A percentile compares a stretch with the other conserved stretches of the same genome.
phyloP scores from a whole-genome alignment of 1,140 invertebrate species.

The Hyphantria cunea region DNA sequence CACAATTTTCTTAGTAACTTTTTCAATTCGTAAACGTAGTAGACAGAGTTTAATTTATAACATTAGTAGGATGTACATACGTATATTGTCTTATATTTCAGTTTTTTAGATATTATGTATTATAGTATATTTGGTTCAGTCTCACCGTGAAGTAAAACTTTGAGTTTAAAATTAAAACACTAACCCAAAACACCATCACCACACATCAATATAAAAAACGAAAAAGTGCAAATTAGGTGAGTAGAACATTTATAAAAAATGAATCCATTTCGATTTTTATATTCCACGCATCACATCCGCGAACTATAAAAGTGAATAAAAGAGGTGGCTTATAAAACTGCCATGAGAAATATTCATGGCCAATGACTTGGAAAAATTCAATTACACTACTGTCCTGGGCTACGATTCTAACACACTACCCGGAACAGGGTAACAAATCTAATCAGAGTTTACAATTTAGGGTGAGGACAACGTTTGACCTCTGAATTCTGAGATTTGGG shows the following conservation, averaged over 20 bases:
- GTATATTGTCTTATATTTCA: no score
- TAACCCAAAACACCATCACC: conserved; percentile 2
- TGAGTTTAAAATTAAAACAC: conserved; percentile 11
- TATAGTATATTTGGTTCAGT: no score
- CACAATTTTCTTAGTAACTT: no score
- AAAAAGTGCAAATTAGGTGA: conserved; percentile 19
- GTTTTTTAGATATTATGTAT: no score
- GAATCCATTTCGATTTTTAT: conserved; percentile 31
- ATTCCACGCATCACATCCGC: conserved; percentile 30
- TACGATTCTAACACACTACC: conserved; percentile 44
- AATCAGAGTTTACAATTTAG: conserved; percentile 46
- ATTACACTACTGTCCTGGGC: conserved; percentile 40
- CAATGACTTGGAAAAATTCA: conserved; percentile 52
- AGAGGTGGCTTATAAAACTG: conserved; percentile 23
- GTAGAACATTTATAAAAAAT: conserved; percentile 26
- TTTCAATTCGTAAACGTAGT: no score
- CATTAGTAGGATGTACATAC: no score
- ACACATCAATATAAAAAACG: conserved; percentile 24
- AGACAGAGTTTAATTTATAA: no score
- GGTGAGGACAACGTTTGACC: conserved; percentile 9
- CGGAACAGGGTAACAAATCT: conserved; percentile 35
- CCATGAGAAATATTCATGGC: conserved; percentile 32
- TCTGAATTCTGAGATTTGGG: conserved; percentile 1
- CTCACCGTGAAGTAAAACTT: no score
- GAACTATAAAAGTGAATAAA: conserved; percentile 31